Evolutionary conservation across 2,797 vertebrate genomes (phyloP).

Genomic region (Myotis vivesi): DNA sequence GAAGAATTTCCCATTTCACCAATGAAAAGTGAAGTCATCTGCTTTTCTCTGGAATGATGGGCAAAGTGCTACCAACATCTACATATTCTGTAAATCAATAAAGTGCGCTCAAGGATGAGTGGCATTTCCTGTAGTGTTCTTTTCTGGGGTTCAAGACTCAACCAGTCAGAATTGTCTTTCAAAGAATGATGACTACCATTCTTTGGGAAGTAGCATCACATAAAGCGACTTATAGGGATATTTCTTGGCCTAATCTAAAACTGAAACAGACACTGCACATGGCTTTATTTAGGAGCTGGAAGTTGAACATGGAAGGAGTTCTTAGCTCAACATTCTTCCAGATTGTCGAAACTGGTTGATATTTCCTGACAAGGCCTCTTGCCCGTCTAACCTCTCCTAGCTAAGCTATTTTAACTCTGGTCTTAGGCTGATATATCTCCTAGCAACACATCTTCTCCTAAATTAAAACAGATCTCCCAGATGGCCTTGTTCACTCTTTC

Average conservation of each 20-base stretch:
- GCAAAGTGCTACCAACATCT: background rate
- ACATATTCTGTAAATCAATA: background rate
- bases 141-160: background rate
- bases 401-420: slow-evolving; percentile 58
- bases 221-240: slow-evolving; percentile 40
- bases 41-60: background rate
- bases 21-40: background rate
- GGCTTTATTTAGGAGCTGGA: slow-evolving; percentile 42
- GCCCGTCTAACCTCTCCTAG: slow-evolving; percentile 54
- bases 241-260: slow-evolving; percentile 41
- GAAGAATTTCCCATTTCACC: background rate
- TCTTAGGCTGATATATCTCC: slow-evolving; percentile 47
- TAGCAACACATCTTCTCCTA: slow-evolving; percentile 50
- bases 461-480: slow-evolving; percentile 63
- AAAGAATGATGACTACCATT: background rate
- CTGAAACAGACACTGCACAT: slow-evolving; percentile 35
- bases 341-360: slow-evolving; percentile 47
- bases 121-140: background rate
- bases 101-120: background rate
- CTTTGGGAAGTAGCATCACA: slow-evolving; percentile 28
- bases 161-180: background rate
- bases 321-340: slow-evolving; percentile 44
- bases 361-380: slow-evolving; percentile 55
- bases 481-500: slow-evolving; percentile 18
- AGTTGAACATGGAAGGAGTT: slow-evolving; percentile 48